A percentile compares a stretch with the other conserved stretches of the same genome.
These are phyloP conservation scores for Myopa testacea DNA, from an alignment of 2,888 invertebrate species.

Conservation along the genomic window DNA sequence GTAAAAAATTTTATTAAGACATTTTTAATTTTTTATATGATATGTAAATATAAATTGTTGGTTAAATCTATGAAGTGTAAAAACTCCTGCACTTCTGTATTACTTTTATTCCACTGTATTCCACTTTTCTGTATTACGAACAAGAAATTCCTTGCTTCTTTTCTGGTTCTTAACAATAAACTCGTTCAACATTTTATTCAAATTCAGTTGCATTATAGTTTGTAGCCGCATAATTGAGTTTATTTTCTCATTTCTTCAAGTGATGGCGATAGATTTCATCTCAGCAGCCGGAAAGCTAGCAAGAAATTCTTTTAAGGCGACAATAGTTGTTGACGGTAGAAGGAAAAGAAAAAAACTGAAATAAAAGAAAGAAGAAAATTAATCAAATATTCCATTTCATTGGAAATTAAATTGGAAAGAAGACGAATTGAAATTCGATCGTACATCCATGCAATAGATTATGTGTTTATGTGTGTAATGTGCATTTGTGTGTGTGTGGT, in stretches of 20 bases:
- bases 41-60: no score
- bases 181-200: not conserved
- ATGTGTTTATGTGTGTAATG: not conserved
- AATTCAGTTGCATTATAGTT: not conserved
- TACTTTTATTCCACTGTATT: no score
- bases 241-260: not conserved
- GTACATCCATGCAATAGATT: not conserved
- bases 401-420: not conserved
- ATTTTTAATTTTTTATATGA: no score
- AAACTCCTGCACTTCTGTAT: no score
- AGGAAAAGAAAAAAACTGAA: no score
- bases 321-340: no score
- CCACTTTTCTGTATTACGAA: no score
- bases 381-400: not conserved
- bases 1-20: no score
- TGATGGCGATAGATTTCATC: not conserved
- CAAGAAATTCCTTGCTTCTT: no score
- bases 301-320: not conserved
- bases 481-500: no score
- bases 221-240: conserved; percentile 11
- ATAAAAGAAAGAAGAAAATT: not conserved
- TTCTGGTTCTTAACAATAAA: no score
- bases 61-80: no score
- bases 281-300: not conserved
- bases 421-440: not conserved